These are phyloP conservation scores for Xiphophorus hellerii DNA, from an alignment of 2,113 vertebrate genomes.

Conservation along the genomic window DNA sequence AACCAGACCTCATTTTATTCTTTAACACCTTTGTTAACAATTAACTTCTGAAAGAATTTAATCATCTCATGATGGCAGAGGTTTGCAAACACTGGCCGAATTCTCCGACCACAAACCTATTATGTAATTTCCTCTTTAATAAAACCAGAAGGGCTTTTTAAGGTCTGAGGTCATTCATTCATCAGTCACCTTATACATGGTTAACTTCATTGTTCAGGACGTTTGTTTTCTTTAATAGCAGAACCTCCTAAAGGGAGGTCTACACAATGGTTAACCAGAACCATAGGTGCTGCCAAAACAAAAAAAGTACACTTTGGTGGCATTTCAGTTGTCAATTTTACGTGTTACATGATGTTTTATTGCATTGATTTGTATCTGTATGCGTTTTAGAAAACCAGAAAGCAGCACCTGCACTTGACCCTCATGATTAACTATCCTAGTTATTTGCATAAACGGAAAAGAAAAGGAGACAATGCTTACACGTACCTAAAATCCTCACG, in stretches of 20 bases:
- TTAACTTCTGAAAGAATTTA: neutral
- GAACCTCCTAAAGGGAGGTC: neutral
- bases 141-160: neutral
- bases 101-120: neutral
- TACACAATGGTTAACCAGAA: neutral
- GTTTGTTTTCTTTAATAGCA: neutral
- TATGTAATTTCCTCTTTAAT: neutral
- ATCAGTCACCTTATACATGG: neutral
- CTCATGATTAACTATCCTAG: slow-evolving; percentile 46
- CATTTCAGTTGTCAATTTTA: neutral
- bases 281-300: neutral
- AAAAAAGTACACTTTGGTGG: neutral
- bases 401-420: slow-evolving; percentile 59
- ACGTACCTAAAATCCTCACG: slow-evolving; percentile 42
- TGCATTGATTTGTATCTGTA: neutral
- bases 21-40: neutral
- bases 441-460: slow-evolving; percentile 49
- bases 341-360: neutral
- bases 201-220: neutral
- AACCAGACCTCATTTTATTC: neutral
- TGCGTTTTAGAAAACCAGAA: slow-evolving; percentile 33
- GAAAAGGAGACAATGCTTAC: slow-evolving; percentile 16
- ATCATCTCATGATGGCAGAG: neutral
- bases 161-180: neutral
- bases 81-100: neutral